Percentiles rank a stretch among this genome's conserved stretches.
phyloP scores from a whole-genome alignment of 2,797 vertebrate species.

The Chromis chromis region DNA sequence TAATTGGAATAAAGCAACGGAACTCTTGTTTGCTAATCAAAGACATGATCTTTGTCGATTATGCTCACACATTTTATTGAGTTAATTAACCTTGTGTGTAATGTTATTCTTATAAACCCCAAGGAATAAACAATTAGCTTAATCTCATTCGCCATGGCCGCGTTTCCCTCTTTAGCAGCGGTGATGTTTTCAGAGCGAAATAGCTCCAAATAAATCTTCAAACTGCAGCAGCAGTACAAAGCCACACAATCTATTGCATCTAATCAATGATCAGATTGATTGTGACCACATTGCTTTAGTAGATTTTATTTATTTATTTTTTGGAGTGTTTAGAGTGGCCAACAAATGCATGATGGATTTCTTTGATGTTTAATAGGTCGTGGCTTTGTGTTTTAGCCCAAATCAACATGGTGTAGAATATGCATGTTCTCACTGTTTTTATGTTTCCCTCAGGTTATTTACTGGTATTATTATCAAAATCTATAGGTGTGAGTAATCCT shows the following conservation, averaged over 20 bases:
- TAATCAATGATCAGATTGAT: conserved; percentile 37
- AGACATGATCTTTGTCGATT: conserved; percentile 73
- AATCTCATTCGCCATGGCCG: conserved; percentile 56
- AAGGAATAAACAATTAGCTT: conserved; percentile 70
- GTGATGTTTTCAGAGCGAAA: conserved; percentile 42
- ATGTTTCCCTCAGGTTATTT: too few relatives aligned
- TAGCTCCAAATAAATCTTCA: conserved; percentile 35
- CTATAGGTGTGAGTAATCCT: too few relatives aligned
- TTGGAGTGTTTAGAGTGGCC: not conserved
- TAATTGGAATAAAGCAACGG: conserved; percentile 72
- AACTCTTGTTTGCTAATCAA: conserved; percentile 75
- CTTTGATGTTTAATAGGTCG: not conserved
- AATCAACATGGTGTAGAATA: not conserved
- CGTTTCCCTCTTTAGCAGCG: conserved; percentile 44
- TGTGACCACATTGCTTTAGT: conserved; percentile 8
- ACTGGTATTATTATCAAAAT: too few relatives aligned
- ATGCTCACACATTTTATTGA: conserved; percentile 57
- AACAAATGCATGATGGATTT: conserved; percentile 13
- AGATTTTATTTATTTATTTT: conserved; percentile 22
- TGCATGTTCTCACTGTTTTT: too few relatives aligned
- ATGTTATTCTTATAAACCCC: conserved; percentile 61
- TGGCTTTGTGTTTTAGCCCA: not conserved
- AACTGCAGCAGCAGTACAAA: not conserved
- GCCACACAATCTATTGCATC: conserved; percentile 11
- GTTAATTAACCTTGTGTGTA: conserved; percentile 75